Percentiles rank a stretch among this genome's conserved stretches.
Conservation (phyloP, 1,140 invertebrate species). For the Asobara japonica region DNA sequence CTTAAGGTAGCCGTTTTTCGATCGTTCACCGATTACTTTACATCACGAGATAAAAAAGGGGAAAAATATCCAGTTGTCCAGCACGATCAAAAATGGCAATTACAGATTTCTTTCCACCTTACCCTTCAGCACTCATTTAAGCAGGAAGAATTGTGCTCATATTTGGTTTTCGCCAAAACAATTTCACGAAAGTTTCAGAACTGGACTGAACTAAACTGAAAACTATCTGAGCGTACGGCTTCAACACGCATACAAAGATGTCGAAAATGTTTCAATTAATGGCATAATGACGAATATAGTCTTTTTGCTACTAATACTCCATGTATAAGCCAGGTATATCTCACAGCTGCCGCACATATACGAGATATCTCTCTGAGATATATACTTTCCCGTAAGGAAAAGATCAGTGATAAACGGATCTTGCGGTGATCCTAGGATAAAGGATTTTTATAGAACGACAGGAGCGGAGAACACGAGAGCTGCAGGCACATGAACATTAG, state of each 20-base stretch:
- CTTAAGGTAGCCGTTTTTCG: slow-evolving; percentile 15
- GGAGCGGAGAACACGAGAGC: not conserved
- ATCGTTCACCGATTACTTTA: slow-evolving; percentile 15
- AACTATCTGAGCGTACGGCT: too few species aligned
- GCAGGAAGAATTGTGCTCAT: not conserved
- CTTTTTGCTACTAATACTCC: too few species aligned
- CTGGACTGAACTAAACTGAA: not conserved
- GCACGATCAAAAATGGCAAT: slow-evolving; percentile 2
- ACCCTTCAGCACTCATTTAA: not conserved
- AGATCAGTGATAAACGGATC: slow-evolving; percentile 2
- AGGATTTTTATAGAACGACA: not conserved
- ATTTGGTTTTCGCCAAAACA: not conserved
- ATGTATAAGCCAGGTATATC: too few species aligned
- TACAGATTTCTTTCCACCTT: slow-evolving; percentile 11
- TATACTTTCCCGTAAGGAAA: too few species aligned
- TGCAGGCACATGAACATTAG: not conserved
- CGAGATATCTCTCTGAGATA: not conserved
- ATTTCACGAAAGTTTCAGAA: too few species aligned
- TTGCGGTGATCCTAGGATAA: not conserved
- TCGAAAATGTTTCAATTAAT: too few species aligned
- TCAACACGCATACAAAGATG: too few species aligned
- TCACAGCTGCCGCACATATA: too few species aligned
- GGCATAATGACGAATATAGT: too few species aligned
- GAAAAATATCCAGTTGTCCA: not conserved
- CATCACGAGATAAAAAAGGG: slow-evolving; percentile 6